phyloP scores from a whole-genome alignment of 2,888 invertebrate species.

The Athalia circularis region DNA sequence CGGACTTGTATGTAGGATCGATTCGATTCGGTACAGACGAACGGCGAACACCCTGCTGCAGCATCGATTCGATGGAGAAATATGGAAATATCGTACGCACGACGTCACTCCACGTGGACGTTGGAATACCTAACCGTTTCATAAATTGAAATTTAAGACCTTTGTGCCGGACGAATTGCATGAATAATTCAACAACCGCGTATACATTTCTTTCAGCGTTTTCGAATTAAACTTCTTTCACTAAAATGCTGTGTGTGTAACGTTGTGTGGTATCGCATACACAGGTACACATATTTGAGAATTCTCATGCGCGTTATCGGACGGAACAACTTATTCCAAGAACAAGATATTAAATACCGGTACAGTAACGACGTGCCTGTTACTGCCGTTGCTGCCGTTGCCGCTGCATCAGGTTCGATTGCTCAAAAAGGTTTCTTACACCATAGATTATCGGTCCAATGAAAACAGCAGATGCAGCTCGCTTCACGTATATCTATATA shows the following conservation, averaged over 20 bases:
- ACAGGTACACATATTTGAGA: not conserved
- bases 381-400: not conserved
- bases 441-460: too few species aligned
- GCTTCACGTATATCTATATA: not conserved
- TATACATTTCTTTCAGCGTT: constrained; percentile 38
- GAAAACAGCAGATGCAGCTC: too few species aligned
- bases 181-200: constrained; percentile 40
- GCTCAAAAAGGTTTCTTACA: too few species aligned
- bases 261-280: not conserved
- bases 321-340: constrained; percentile 29
- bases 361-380: not conserved
- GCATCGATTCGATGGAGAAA: constrained; percentile 30
- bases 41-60: not conserved
- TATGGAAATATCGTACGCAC: constrained; percentile 28
- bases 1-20: not conserved
- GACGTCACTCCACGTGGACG: constrained; percentile 37
- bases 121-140: constrained; percentile 65
- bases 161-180: constrained; percentile 38
- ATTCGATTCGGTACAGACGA: constrained; percentile 12
- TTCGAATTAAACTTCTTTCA: constrained; percentile 37
- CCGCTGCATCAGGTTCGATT: too few species aligned
- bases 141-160: constrained; percentile 68
- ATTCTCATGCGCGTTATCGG: not conserved
- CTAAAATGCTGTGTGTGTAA: constrained; percentile 4
- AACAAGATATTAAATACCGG: constrained; percentile 26